Conservation (phyloP, 2,888 invertebrate species). For the Tuberolachnus salignus region DNA sequence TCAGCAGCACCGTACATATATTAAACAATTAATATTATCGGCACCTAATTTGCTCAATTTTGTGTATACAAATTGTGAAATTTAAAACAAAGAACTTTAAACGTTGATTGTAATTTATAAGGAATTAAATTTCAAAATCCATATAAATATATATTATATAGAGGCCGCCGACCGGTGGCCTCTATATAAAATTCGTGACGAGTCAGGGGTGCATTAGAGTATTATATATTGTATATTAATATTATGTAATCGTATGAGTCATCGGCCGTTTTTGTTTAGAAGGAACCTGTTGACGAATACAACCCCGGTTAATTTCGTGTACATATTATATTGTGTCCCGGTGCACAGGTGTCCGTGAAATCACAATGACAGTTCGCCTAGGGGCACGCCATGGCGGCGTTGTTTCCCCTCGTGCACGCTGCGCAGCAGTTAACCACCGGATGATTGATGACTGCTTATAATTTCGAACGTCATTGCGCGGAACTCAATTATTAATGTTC, state of each 20-base stretch:
- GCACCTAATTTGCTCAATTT: too few relatives aligned
- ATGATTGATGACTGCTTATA: conserved; percentile 26
- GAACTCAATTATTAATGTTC: conserved; percentile 15
- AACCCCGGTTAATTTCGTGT: conserved; percentile 32
- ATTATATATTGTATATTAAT: too few relatives aligned
- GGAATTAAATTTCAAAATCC: too few relatives aligned
- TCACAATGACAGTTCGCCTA: conserved; percentile 4
- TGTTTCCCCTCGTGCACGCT: not conserved
- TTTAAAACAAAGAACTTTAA: too few relatives aligned
- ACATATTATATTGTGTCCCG: not conserved
- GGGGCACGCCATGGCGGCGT: not conserved
- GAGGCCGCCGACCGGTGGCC: not conserved
- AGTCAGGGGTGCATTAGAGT: too few relatives aligned
- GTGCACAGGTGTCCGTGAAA: conserved; percentile 50
- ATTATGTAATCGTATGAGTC: conserved; percentile 8
- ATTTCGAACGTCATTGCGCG: conserved; percentile 10
- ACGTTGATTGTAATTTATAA: too few relatives aligned
- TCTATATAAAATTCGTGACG: not conserved
- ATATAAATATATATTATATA: too few relatives aligned
- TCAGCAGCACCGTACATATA: too few relatives aligned
- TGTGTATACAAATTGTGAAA: too few relatives aligned
- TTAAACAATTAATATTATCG: too few relatives aligned
- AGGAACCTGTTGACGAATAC: conserved; percentile 43
- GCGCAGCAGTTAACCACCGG: not conserved
- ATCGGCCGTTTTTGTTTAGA: conserved; percentile 18